Percentiles rank a stretch among this genome's conserved stretches.
These are phyloP conservation scores for Panulirus ornatus DNA, from an alignment of 1,140 invertebrate genomes.

Conservation along the genomic window DNA sequence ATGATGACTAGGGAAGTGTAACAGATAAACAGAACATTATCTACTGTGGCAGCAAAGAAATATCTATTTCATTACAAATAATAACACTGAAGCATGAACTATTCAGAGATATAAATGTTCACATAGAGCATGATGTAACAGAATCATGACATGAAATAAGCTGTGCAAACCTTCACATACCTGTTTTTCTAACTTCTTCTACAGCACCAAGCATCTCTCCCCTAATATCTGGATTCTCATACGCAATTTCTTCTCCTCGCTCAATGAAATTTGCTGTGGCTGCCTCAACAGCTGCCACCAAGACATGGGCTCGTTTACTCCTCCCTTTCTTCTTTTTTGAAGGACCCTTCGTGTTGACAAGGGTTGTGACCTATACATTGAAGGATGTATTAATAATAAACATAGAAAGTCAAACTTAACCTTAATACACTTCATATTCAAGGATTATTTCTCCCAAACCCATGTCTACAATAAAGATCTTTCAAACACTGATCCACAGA, in stretches of 20 bases:
- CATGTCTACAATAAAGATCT: no score
- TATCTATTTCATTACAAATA: no score
- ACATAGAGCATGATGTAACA: not conserved
- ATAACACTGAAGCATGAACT: no score
- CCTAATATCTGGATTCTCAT: constrained; percentile 97
- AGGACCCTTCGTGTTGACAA: constrained; percentile 97
- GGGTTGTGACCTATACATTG: constrained; percentile 86
- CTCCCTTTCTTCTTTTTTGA: constrained; percentile 98
- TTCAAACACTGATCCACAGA: no score
- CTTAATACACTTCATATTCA: not conserved
- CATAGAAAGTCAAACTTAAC: not conserved
- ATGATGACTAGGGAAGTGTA: no score
- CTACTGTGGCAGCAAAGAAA: no score
- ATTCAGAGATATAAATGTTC: no score
- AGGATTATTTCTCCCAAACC: no score
- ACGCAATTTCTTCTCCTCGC: constrained; percentile 96
- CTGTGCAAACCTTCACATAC: constrained; percentile 77
- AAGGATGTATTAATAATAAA: constrained; percentile 5
- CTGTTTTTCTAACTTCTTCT: constrained; percentile 94
- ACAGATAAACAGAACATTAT: no score
- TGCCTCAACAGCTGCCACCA: constrained; percentile 97
- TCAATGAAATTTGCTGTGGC: constrained; percentile 98
- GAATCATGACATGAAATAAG: not conserved
- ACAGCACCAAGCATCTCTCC: constrained; percentile 97
- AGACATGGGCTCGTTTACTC: constrained; percentile 96